phyloP scores from a whole-genome alignment of 2,113 vertebrate genomes.

The Clarias macrocephalus region DNA sequence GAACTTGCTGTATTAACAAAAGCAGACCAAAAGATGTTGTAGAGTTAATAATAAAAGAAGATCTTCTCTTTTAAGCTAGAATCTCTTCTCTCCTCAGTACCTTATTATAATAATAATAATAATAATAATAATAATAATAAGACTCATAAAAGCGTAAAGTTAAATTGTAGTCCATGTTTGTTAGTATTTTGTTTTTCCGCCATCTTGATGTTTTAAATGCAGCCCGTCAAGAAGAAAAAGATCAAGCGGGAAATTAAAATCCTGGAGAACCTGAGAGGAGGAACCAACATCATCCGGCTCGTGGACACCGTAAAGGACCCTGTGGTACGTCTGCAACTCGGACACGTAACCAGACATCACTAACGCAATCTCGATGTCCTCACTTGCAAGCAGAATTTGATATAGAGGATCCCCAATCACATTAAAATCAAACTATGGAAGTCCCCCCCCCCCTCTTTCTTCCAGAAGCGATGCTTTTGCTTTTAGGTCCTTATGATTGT shows the following conservation, averaged over 20 bases:
- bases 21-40: background rate
- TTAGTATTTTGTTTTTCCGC: background rate
- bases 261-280: constrained; percentile 93
- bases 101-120: background rate
- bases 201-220: background rate
- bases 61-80: background rate
- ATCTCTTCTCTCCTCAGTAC: background rate
- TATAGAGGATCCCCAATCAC: too few species aligned
- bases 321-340: constrained; percentile 80
- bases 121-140: background rate
- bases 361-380: background rate
- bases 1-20: background rate
- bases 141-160: background rate
- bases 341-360: background rate
- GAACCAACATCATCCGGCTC: constrained; percentile 98
- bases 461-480: background rate
- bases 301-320: constrained; percentile 98
- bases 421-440: background rate
- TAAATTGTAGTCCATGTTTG: background rate
- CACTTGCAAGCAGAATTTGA: background rate
- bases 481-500: background rate
- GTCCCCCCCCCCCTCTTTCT: too few species aligned
- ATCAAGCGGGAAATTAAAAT: constrained; percentile 99
- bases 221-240: constrained; percentile 99
- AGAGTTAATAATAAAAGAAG: background rate